phyloP scores from a whole-genome alignment of 1,140 invertebrate genomes.

The Oryctes rhinoceros region DNA sequence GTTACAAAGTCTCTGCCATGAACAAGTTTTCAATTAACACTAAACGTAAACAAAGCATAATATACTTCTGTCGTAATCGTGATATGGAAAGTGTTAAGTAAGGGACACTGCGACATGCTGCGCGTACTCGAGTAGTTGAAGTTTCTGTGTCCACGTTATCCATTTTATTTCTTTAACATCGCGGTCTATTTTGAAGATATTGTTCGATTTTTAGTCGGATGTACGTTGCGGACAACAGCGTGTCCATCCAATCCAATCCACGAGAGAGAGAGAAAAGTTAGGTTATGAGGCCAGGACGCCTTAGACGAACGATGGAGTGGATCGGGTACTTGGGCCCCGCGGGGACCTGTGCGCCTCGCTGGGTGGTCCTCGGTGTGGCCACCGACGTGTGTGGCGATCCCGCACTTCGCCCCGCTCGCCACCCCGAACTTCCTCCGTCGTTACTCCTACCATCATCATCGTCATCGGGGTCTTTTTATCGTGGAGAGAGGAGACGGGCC shows the following conservation, averaged over 20 bases:
- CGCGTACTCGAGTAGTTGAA: no score
- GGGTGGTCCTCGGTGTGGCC: slow-evolving; percentile 57
- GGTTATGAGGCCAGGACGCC: slow-evolving; percentile 30
- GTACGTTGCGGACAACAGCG: neutral
- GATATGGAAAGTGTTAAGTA: no score
- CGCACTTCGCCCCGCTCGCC: slow-evolving; percentile 17
- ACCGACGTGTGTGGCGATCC: slow-evolving; percentile 56
- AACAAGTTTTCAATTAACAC: no score
- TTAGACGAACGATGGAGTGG: slow-evolving; percentile 27
- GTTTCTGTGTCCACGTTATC: no score
- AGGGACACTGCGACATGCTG: no score
- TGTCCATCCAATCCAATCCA: neutral
- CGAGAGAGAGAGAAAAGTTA: slow-evolving; percentile 22
- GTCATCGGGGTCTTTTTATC: slow-evolving; percentile 46
- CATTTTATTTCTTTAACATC: no score
- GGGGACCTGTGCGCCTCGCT: slow-evolving; percentile 51
- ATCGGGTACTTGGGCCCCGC: slow-evolving; percentile 39
- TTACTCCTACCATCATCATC: slow-evolving; percentile 46
- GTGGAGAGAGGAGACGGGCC: slow-evolving; percentile 22
- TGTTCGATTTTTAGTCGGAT: neutral
- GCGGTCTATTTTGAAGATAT: neutral
- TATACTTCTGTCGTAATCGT: no score
- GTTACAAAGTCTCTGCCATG: no score
- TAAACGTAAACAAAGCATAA: no score
- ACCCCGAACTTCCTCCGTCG: slow-evolving; percentile 45